A percentile compares a stretch with the other conserved stretches of the same genome.
Evolutionary conservation across 92 coral and sea anemone species (phyloP).

Genomic region (Plumapathes pennacea): DNA sequence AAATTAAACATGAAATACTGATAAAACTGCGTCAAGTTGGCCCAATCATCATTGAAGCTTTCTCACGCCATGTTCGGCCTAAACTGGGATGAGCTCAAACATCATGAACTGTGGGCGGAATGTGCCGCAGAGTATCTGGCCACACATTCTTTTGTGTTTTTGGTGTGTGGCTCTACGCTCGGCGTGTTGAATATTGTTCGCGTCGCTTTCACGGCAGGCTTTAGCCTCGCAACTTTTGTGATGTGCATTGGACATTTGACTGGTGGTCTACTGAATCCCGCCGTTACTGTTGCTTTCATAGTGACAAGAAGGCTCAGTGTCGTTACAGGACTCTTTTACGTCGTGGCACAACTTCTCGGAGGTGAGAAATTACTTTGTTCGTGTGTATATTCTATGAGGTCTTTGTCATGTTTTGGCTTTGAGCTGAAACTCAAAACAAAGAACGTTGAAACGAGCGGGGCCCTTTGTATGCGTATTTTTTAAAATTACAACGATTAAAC

Average conservation of each 20-base stretch:
- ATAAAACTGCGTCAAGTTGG: no score
- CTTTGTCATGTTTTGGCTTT: no score
- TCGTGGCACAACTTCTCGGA: constrained; percentile 45
- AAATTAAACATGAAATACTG: no score
- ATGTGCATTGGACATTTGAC: constrained; percentile 48
- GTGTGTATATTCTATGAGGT: no score
- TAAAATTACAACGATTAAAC: no score
- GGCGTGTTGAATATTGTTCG: constrained; percentile 30
- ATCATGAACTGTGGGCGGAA: constrained; percentile 52
- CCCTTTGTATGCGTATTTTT: no score
- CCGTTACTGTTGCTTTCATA: constrained; percentile 55
- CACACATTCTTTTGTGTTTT: constrained; percentile 36
- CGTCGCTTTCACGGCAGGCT: constrained; percentile 44
- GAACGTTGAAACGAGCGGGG: no score
- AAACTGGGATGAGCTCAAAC: constrained; percentile 26
- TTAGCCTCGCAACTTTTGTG: constrained; percentile 31
- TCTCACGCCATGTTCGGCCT: no score
- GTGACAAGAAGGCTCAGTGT: constrained; percentile 45
- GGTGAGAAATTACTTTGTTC: no score
- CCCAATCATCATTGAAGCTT: no score
- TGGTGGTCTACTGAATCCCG: constrained; percentile 60
- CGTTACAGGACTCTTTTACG: constrained; percentile 33
- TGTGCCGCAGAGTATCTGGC: constrained; percentile 43
- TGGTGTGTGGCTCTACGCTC: constrained; percentile 50
- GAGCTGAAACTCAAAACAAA: no score